A percentile compares a stretch with the other conserved stretches of the same genome.
Conservation (phyloP, 2,888 invertebrate genomes). For the Oscheius onirici region DNA sequence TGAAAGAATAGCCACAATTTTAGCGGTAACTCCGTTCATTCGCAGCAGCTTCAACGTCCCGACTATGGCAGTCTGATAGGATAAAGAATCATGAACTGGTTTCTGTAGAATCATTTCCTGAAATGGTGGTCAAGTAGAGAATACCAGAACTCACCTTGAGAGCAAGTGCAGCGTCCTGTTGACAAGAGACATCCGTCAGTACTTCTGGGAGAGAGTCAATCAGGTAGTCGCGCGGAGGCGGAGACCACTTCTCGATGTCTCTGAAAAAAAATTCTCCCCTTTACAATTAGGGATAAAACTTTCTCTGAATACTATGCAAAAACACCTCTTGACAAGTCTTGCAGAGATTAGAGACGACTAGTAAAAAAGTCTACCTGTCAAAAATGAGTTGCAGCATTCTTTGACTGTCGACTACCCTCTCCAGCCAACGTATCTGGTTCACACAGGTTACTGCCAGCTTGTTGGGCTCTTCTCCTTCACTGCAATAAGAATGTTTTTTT, state of each 20-base stretch:
- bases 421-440: constrained; percentile 23
- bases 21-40: constrained; percentile 6
- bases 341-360: background rate
- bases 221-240: constrained; percentile 12
- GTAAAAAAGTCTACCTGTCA: constrained; percentile 6
- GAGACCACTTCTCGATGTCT: constrained; percentile 28
- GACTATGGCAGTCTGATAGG: constrained; percentile 23
- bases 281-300: too few relatives aligned
- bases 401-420: constrained; percentile 19
- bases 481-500: background rate
- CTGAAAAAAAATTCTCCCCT: too few relatives aligned
- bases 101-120: constrained; percentile 19
- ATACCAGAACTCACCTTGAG: background rate
- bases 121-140: background rate
- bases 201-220: constrained; percentile 31
- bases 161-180: constrained; percentile 20
- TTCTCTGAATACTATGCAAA: too few relatives aligned
- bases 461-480: background rate
- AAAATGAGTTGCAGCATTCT: constrained; percentile 25
- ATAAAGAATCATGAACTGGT: background rate
- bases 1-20: background rate
- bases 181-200: constrained; percentile 11
- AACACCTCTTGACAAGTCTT: too few relatives aligned
- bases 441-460: constrained; percentile 27
- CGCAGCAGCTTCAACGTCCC: constrained; percentile 13